Evolutionary conservation across 2,888 invertebrate species (phyloP), one percentile per base, ranked within the genome.

Genomic region (Maniola hyperantus): DNA sequence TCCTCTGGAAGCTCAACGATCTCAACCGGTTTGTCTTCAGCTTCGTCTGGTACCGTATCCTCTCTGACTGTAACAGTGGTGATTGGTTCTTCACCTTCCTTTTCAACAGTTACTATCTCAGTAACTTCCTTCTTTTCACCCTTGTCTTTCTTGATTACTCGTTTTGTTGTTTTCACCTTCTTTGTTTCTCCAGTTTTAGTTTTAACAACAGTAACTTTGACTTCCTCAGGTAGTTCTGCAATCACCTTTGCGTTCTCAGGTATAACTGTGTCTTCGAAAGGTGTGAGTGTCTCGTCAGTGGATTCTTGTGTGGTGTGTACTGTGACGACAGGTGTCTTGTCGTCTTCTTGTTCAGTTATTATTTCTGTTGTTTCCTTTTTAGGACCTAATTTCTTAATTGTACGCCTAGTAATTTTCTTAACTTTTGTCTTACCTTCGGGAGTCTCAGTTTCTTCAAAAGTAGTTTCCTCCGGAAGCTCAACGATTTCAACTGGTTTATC

Each of bases 61-160:
- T 34, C 34, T 34, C 7, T 34, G 34, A 34, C 34, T 6, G 34
- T 34, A 5, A 34, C 6, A 34, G 34, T 34, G 2, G 34, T 34
- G 34, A 34, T 7, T 7, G 34, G 34, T 34, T 5, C 34, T 34
- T 34, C 34, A 6, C 34, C 34, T 2, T 34, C 34, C 34, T 5
- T 34, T 7, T 34, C 34, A 0, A 34, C 34, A 34, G 34, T 34
- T 2, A 34, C 34, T 34, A 6, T 34, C 34, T 34, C 34, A 34
- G 34, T 34, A 6, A 34, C 34, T 6, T 34, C 39, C 7, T 48
- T 48, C 18, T 48, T 18, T n/a, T 46, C 15, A 0, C 77, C 77
- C 65, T 75, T 74, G 54, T 78, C 66, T 65, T 80, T 81, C 36
- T 64, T 70, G 55, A 79, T 76, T n/a, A 77, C 73, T 1, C 77